These are phyloP conservation scores for Brotula barbata DNA, from an alignment of 2,797 vertebrate species.

Conservation along the genomic window DNA sequence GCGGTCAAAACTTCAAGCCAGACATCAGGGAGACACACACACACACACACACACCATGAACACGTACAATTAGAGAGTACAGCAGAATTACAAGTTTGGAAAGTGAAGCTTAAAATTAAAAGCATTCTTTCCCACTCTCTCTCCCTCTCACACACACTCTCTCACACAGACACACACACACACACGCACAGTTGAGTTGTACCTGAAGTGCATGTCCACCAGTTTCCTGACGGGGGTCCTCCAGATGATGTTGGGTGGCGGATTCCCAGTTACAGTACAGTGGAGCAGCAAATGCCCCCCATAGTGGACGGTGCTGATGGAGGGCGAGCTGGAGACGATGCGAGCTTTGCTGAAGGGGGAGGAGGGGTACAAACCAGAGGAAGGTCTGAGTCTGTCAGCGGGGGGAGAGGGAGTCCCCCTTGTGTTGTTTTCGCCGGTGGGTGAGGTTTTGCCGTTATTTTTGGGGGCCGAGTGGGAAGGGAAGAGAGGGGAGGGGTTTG, in stretches of 20 bases:
- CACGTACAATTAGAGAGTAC: background rate
- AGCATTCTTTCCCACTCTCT: too few species aligned
- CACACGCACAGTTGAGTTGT: constrained; percentile 17
- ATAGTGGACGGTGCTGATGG: constrained; percentile 78
- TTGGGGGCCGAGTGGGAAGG: constrained; percentile 19
- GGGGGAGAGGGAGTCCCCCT: constrained; percentile 23
- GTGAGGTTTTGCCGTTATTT: constrained; percentile 42
- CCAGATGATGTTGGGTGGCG: constrained; percentile 89
- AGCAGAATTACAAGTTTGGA: background rate
- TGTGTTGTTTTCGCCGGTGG: constrained; percentile 36
- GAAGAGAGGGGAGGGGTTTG: constrained; percentile 27
- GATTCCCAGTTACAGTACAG: constrained; percentile 88
- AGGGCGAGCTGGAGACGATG: constrained; percentile 85
- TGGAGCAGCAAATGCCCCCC: constrained; percentile 82
- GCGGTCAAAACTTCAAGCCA: constrained; percentile 79
- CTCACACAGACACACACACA: constrained; percentile 7
- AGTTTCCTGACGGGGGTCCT: constrained; percentile 87
- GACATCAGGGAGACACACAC: constrained; percentile 25
- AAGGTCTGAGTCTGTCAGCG: constrained; percentile 41
- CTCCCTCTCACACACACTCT: too few species aligned
- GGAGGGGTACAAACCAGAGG: constrained; percentile 46
- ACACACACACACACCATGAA: constrained; percentile 3
- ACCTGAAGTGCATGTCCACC: constrained; percentile 89
- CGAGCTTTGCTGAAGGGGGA: constrained; percentile 76
- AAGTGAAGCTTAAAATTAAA: too few species aligned